Percentiles rank a stretch among this genome's conserved stretches.
Conservation (phyloP, 2,797 vertebrate genomes). For the Kryptolebias ocellatus region DNA sequence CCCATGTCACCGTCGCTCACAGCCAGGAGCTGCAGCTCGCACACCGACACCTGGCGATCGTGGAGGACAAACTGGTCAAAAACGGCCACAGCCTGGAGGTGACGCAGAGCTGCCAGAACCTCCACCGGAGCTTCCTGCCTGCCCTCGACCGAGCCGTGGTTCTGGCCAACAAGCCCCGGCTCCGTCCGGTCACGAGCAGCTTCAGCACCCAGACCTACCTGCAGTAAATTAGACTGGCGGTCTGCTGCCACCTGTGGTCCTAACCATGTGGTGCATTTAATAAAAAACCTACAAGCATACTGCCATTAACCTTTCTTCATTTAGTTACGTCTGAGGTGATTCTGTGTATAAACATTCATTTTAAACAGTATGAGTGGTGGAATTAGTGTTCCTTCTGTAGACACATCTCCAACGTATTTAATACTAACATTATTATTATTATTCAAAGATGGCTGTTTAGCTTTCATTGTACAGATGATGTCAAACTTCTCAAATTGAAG, state of each 20-base stretch:
- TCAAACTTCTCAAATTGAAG: neutral
- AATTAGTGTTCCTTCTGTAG: too few relatives aligned
- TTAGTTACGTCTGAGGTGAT: neutral
- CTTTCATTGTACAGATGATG: too few relatives aligned
- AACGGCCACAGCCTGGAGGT: conserved; percentile 5
- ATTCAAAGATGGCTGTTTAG: too few relatives aligned
- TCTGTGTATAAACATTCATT: too few relatives aligned
- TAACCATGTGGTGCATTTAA: neutral
- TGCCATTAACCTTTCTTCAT: neutral
- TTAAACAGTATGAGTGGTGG: too few relatives aligned
- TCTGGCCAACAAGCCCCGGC: conserved; percentile 14
- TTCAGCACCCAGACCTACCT: neutral
- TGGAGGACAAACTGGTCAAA: conserved; percentile 34
- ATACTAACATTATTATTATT: too few relatives aligned
- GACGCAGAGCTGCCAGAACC: conserved; percentile 21
- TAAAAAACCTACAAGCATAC: conserved; percentile 1
- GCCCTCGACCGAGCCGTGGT: neutral
- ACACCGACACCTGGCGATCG: conserved; percentile 5
- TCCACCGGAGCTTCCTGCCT: conserved; percentile 22
- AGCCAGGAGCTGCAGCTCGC: conserved; percentile 20
- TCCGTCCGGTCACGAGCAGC: neutral
- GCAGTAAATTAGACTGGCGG: neutral
- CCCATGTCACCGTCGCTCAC: neutral
- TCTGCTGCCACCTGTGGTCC: conserved; percentile 7
- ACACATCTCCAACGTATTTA: too few relatives aligned